Conservation (phyloP, 1,140 invertebrate species). For the Drosophila novamexicana region DNA sequence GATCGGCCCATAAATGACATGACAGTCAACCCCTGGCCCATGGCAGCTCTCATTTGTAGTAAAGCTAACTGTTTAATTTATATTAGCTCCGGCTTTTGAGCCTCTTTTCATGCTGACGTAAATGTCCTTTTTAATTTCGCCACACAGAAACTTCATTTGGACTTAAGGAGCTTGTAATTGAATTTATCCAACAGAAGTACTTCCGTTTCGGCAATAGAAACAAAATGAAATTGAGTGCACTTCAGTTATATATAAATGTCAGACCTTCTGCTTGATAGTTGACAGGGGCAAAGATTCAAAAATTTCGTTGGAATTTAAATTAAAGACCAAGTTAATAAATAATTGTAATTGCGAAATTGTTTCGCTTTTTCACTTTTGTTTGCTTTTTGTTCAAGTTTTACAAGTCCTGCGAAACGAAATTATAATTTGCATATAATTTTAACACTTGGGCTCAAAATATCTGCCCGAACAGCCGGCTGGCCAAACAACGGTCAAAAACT, state of each 20-base stretch:
- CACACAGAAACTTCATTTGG: conserved; percentile 20
- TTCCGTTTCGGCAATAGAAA: conserved; percentile 5
- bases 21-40: background rate
- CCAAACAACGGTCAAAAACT: conserved; percentile 37
- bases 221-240: conserved; percentile 31
- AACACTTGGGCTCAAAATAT: conserved; percentile 47
- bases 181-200: conserved; percentile 38
- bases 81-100: conserved; percentile 4
- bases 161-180: conserved; percentile 49
- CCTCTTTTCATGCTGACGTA: background rate
- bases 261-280: conserved; percentile 1
- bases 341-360: background rate
- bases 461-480: conserved; percentile 15
- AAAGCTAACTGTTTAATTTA: conserved; percentile 12
- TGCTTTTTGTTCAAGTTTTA: conserved; percentile 1
- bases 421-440: conserved; percentile 62
- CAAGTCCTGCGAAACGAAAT: conserved; percentile 33
- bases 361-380: background rate
- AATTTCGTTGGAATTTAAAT: background rate
- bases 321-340: conserved; percentile 6
- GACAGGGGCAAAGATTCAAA: background rate
- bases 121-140: conserved; percentile 18
- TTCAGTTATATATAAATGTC: conserved; percentile 10
- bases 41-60: background rate
- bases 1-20: conserved; percentile 9